Evolutionary conservation across 2,113 vertebrate genomes (phyloP).

Genomic region (Nothocercus julius): DNA sequence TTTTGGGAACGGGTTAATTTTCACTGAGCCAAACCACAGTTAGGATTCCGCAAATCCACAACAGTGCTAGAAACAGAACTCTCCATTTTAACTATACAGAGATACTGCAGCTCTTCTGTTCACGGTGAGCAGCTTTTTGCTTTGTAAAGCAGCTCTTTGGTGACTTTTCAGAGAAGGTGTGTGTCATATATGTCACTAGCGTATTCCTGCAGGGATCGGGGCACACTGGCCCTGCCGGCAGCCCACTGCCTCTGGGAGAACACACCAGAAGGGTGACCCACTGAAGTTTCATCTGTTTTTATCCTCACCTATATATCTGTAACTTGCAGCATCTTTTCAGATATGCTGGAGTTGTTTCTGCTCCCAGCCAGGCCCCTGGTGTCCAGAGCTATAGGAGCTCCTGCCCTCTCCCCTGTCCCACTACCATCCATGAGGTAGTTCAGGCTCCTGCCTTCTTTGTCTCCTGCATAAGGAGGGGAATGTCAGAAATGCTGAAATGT

Average conservation of each 20-base stretch:
- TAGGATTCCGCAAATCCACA: not conserved
- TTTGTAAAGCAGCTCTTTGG: not conserved
- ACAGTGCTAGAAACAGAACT: not conserved
- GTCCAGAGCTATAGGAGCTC: not conserved
- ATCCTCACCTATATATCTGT: not conserved
- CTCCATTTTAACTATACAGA: not conserved
- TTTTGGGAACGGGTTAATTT: not conserved
- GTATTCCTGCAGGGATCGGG: not conserved
- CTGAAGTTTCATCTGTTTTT: not conserved
- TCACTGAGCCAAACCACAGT: not conserved
- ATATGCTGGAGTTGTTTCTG: not conserved
- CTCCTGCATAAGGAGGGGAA: not conserved
- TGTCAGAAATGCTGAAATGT: not conserved
- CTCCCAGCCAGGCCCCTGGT: not conserved
- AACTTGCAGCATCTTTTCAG: not conserved
- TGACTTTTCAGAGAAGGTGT: not conserved
- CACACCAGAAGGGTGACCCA: too few relatives aligned
- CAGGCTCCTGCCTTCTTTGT: not conserved
- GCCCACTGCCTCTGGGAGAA: not conserved
- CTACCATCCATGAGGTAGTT: not conserved
- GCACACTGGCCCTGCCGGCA: rapidly evolving
- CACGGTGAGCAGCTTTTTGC: not conserved
- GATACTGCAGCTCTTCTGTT: not conserved
- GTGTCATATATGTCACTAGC: not conserved
- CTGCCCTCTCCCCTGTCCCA: rapidly evolving